These are phyloP conservation scores for Ectemnius cavifrons DNA, from an alignment of 2,888 invertebrate species.

Conservation along the genomic window DNA sequence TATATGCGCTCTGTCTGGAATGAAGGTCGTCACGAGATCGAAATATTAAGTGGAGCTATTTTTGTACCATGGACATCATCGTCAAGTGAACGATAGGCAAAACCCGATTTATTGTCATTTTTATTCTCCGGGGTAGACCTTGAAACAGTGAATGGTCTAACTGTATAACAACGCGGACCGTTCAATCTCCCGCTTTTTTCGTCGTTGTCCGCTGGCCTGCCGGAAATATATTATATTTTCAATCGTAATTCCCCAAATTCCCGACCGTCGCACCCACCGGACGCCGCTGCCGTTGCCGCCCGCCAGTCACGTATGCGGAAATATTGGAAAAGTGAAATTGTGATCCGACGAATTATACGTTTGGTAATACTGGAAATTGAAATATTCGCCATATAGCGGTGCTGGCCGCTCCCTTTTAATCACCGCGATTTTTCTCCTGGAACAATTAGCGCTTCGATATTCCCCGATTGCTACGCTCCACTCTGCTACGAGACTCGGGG, in stretches of 20 bases:
- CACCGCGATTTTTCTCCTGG: conserved; percentile 2
- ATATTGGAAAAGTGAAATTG: conserved; percentile 17
- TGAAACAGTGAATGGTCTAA: neutral
- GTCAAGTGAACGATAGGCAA: conserved; percentile 18
- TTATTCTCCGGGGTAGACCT: neutral
- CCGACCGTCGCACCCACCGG: neutral
- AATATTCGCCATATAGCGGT: conserved; percentile 5
- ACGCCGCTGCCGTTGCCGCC: neutral
- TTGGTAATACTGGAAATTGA: conserved; percentile 29
- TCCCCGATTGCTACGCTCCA: neutral
- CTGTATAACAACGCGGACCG: no score
- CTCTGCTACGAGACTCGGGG: no score
- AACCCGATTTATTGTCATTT: conserved; percentile 5
- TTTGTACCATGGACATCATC: conserved; percentile 18
- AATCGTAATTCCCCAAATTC: conserved; percentile 16
- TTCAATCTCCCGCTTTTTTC: neutral
- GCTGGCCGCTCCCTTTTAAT: neutral
- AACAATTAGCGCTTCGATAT: neutral
- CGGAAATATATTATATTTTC: conserved; percentile 12
- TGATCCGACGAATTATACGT: conserved; percentile 19
- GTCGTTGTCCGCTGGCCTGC: neutral
- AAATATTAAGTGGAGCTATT: conserved; percentile 21
- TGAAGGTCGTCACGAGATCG: conserved; percentile 40
- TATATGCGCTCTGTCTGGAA: neutral
- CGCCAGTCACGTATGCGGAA: neutral